phyloP scores from a whole-genome alignment of 2,888 invertebrate species.

The Andrena trimmerana region DNA sequence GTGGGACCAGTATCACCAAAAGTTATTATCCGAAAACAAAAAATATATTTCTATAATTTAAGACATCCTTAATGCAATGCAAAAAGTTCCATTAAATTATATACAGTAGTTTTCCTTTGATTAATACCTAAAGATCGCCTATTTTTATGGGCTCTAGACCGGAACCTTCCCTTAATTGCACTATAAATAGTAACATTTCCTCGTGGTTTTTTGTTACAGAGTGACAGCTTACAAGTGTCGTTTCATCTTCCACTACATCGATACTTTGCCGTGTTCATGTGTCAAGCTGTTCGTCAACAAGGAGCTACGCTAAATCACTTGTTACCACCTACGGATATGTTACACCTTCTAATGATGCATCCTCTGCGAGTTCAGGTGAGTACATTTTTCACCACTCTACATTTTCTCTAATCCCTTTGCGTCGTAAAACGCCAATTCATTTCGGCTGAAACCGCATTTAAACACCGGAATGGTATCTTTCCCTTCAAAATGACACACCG shows the following conservation, averaged over 20 bases:
- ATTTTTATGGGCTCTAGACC: no score
- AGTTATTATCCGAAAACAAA: no score
- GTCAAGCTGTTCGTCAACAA: slow-evolving; percentile 93
- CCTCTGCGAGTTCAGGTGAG: slow-evolving; percentile 96
- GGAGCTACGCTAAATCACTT: slow-evolving; percentile 92
- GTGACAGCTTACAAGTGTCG: slow-evolving; percentile 94
- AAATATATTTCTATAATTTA: no score
- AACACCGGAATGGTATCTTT: neutral
- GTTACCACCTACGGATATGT: slow-evolving; percentile 91
- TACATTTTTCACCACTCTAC: slow-evolving; percentile 62
- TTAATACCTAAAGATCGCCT: no score
- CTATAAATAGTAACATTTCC: neutral
- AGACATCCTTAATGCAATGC: no score
- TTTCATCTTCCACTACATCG: slow-evolving; percentile 99
- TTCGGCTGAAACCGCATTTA: neutral
- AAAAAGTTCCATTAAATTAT: no score
- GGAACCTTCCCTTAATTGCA: no score
- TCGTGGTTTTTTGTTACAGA: slow-evolving; percentile 84
- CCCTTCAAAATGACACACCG: neutral
- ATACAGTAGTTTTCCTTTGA: no score
- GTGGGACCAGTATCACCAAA: no score
- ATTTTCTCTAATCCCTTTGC: neutral
- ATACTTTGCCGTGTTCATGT: slow-evolving; percentile 94
- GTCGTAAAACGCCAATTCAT: neutral
- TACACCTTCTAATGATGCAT: slow-evolving; percentile 95